Evolutionary conservation across 2,888 invertebrate genomes (phyloP).

Genomic region (Meta bourneti): DNA sequence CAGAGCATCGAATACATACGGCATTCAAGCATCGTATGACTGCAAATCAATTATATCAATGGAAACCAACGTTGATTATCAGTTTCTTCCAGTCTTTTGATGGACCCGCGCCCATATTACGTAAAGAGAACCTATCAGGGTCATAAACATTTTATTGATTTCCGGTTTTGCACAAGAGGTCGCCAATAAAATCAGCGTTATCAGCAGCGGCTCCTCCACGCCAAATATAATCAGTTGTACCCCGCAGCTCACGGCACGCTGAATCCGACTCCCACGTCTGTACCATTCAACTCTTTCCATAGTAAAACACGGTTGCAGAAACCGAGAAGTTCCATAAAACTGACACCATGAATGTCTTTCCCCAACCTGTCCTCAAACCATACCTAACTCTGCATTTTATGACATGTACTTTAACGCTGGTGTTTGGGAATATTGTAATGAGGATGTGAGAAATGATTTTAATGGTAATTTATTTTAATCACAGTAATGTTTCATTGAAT

Average conservation of each 20-base stretch:
- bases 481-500: too few species aligned
- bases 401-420: background rate
- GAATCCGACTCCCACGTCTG: constrained; percentile 9
- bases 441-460: too few species aligned
- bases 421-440: background rate
- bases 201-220: constrained; percentile 62
- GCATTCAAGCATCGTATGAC: background rate
- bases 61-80: constrained; percentile 23
- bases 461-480: too few species aligned
- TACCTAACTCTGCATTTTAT: background rate
- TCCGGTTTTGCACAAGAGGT: constrained; percentile 73
- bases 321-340: background rate
- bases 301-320: background rate
- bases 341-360: background rate
- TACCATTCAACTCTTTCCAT: background rate
- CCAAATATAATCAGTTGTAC: constrained; percentile 50
- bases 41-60: background rate
- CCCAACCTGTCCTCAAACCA: background rate
- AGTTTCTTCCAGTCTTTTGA: constrained; percentile 28
- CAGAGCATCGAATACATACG: background rate
- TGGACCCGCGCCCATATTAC: constrained; percentile 41
- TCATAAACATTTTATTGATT: constrained; percentile 76
- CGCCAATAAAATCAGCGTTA: constrained; percentile 73
- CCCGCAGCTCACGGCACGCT: constrained; percentile 5
- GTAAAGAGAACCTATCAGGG: constrained; percentile 60